Evolutionary conservation across 2,113 vertebrate species (phyloP), one percentile per base, ranked within the genome.

Genomic region (Archilochus colubris): DNA sequence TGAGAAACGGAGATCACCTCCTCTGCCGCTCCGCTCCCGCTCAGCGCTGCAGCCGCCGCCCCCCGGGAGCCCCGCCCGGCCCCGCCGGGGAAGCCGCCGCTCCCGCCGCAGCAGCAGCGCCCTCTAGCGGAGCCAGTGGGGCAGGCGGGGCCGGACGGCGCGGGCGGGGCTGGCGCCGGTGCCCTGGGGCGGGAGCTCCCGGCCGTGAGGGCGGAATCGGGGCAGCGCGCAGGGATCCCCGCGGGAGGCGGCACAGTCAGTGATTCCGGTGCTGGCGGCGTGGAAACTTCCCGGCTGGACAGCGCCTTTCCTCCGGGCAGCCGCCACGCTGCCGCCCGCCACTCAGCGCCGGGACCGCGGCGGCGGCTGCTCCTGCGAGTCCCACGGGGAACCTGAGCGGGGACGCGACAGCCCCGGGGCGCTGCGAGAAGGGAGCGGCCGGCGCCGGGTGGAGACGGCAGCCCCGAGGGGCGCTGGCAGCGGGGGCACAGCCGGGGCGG

Each of bases 221-320:
- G 24, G 73, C 13, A 30, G 44, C n/a, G 27, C 15, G 33, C 24
- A 43, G 40, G 22, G 61, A 44, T 31, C 14, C 55, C 33, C 14
- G 64, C 13, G 5, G 53, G 61, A 55, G 40, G 30, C 17, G 51
- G 20, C 54, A 38, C 38, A 7, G 8, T 3, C 12, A 43, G 43
- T 43, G 19, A 12, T 28, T 51, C 40, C 5, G 31, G 27, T 3
- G 24, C 14, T 3, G 53, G n/a, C 24, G 40, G 0, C 27, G 12
- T 30, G 1, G 53, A 8, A 12, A 3, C 15, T 14, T 1, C 7
- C 17, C 15, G 8, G 10, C 1, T 15, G 62, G 36, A 6, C 23
- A 12, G 36, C 43, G 62, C 50, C 1, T 11, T 31, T 19, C 10
- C 28, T 9, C 10, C 16, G 24, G 13, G 20, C 54, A 13, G 55